Percentiles rank a stretch among this genome's conserved stretches.
These are phyloP conservation scores for Phymorhynchus buccinoides DNA, from an alignment of 1,140 invertebrate genomes.

Conservation along the genomic window DNA sequence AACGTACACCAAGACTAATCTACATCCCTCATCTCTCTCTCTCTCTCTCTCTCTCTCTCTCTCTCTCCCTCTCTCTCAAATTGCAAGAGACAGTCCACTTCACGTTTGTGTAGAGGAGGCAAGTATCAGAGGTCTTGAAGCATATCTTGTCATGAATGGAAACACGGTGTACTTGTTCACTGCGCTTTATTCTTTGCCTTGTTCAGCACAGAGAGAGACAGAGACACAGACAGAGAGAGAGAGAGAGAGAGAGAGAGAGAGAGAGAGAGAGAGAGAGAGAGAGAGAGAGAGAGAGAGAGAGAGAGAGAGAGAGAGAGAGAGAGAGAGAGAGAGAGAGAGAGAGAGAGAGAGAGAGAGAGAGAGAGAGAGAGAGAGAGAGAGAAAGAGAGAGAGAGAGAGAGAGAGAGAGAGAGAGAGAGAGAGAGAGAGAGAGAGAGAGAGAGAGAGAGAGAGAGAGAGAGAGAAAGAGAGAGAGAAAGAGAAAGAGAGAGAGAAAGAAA, in stretches of 20 bases:
- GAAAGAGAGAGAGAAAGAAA: too few relatives aligned
- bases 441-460: slow-evolving; percentile 5
- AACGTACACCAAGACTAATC: too few relatives aligned
- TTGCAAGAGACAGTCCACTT: not conserved
- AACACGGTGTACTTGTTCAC: not conserved
- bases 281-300: not conserved
- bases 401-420: too few relatives aligned
- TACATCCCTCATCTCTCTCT: too few relatives aligned
- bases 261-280: not conserved
- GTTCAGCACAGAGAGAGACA: not conserved
- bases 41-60: too few relatives aligned
- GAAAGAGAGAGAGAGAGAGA: too few relatives aligned
- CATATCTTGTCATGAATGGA: not conserved
- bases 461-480: not conserved
- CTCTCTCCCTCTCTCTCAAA: too few relatives aligned
- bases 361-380: too few relatives aligned
- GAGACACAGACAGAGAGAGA: not conserved
- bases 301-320: not conserved
- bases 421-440: not conserved
- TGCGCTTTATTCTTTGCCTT: too few relatives aligned
- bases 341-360: not conserved
- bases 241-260: not conserved
- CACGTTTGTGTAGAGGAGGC: not conserved
- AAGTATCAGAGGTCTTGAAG: not conserved
- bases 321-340: not conserved